Percentiles rank a stretch among this genome's conserved stretches.
phyloP scores from a whole-genome alignment of 2,797 vertebrate genomes.

The Arctocebus calabarensis region DNA sequence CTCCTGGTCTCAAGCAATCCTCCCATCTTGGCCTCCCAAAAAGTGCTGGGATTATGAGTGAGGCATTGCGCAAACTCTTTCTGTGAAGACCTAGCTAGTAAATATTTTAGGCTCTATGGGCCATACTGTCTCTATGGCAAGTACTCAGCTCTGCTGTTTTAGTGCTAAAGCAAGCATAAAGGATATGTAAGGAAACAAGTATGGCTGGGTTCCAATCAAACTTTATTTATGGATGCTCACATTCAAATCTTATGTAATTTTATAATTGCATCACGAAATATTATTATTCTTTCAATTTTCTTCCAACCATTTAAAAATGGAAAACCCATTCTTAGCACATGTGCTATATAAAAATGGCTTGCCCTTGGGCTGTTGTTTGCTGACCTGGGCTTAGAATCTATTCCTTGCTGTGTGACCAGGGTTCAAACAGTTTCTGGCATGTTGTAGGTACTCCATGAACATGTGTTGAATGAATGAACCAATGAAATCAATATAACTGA shows the following conservation, averaged over 20 bases:
- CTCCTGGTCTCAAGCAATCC: too few relatives aligned
- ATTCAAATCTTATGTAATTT: constrained; percentile 17
- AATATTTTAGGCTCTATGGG: constrained; percentile 2
- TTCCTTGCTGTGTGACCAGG: not conserved
- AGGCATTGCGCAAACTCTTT: not conserved
- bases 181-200: not conserved
- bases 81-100: not conserved
- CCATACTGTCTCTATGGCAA: not conserved
- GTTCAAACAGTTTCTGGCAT: not conserved
- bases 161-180: not conserved
- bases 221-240: constrained; percentile 10
- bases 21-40: not conserved
- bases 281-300: not conserved
- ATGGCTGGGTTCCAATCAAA: not conserved
- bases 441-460: not conserved
- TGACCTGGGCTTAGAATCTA: not conserved
- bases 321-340: not conserved
- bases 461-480: not conserved
- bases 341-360: not conserved
- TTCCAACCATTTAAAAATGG: constrained; percentile 2
- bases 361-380: not conserved
- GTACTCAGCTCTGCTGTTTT: not conserved
- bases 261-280: not conserved
- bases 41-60: not conserved
- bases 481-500: not conserved